A percentile compares a stretch with the other conserved stretches of the same genome.
phyloP scores from a whole-genome alignment of 1,140 invertebrate genomes.

The Drosophila repleta region DNA sequence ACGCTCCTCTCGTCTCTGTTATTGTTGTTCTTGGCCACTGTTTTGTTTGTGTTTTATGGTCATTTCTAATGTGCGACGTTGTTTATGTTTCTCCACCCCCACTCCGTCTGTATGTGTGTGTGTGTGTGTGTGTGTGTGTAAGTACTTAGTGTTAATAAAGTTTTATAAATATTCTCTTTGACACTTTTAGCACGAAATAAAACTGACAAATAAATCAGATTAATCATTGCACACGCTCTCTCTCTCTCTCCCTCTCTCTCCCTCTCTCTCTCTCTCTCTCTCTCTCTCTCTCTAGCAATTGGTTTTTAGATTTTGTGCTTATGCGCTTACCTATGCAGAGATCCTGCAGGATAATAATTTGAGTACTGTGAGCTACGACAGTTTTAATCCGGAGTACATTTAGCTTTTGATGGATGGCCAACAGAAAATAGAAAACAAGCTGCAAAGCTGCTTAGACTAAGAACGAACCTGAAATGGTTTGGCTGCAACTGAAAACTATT shows the following conservation, averaged over 20 bases:
- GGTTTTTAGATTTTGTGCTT: too few relatives aligned
- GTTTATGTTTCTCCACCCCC: background rate
- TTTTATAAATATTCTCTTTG: conserved; percentile 83
- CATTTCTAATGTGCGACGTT: conserved; percentile 70
- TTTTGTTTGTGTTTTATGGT: conserved; percentile 81
- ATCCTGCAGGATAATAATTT: background rate
- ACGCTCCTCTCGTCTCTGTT: conserved; percentile 19
- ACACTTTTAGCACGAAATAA: conserved; percentile 83
- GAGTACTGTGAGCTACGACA: background rate
- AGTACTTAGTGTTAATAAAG: conserved; percentile 83
- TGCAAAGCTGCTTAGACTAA: conserved; percentile 37
- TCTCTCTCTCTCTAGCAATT: too few relatives aligned
- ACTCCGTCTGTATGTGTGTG: conserved; percentile 27
- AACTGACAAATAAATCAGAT: conserved; percentile 83
- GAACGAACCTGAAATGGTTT: conserved; percentile 7
- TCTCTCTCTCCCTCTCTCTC: too few relatives aligned
- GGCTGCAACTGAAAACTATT: background rate
- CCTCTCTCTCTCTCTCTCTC: too few relatives aligned
- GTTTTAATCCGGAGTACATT: conserved; percentile 33
- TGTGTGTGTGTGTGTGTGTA: conserved; percentile 25
- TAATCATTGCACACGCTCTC: conserved; percentile 82
- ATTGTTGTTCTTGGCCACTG: conserved; percentile 71
- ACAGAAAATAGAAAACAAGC: conserved; percentile 1
- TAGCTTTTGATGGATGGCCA: conserved; percentile 29
- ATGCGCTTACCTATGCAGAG: conserved; percentile 17